Conservation (phyloP, 2,797 vertebrate genomes). For the Diplodus sargus region DNA sequence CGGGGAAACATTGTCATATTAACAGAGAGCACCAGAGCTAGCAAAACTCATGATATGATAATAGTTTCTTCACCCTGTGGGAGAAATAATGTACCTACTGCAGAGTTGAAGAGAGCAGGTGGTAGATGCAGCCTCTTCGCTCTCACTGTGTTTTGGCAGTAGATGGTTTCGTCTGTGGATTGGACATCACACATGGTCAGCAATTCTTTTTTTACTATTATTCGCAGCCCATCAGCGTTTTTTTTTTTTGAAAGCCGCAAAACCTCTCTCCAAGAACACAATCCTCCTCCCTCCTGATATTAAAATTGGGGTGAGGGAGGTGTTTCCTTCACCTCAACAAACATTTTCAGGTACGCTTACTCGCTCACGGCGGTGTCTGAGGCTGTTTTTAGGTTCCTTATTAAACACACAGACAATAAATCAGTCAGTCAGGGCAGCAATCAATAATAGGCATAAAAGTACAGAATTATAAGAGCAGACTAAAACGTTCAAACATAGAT, state of each 20-base stretch:
- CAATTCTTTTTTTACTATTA: conserved; percentile 9
- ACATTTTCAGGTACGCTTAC: not conserved
- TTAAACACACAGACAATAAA: not conserved
- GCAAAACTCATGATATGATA: conserved; percentile 18
- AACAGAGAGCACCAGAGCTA: conserved; percentile 20
- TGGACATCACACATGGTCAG: conserved; percentile 9
- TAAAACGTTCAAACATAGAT: no score
- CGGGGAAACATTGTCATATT: conserved; percentile 31
- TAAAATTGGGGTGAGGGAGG: no score
- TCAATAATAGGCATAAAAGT: not conserved
- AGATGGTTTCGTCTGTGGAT: conserved; percentile 12
- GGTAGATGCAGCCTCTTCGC: conserved; percentile 15
- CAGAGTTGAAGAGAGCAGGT: conserved; percentile 38
- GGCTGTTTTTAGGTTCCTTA: not conserved
- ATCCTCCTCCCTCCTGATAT: no score
- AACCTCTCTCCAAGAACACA: not conserved
- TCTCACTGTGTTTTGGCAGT: conserved; percentile 13
- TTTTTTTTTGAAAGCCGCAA: not conserved
- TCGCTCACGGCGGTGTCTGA: not conserved
- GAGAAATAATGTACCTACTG: conserved; percentile 15
- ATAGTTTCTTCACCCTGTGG: conserved; percentile 22
- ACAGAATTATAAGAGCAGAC: no score
- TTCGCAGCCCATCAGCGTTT: conserved; percentile 1
- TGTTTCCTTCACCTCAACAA: not conserved
- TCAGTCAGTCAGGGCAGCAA: not conserved